Percentiles rank a stretch among this genome's conserved stretches.
These are phyloP conservation scores for Chromoteleia sp. DNA, from an alignment of 2,888 invertebrate species.

Conservation along the genomic window DNA sequence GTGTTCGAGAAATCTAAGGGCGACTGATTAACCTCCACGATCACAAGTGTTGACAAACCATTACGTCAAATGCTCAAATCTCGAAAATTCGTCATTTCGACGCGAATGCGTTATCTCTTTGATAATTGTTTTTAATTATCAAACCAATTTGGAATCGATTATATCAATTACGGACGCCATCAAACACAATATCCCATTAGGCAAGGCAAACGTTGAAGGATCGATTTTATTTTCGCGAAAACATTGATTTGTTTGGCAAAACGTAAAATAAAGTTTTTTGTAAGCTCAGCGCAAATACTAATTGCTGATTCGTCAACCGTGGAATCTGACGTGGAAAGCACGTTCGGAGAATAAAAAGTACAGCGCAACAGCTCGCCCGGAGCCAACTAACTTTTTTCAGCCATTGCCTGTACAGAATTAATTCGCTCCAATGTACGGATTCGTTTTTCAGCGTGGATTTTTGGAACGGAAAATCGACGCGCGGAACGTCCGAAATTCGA, in stretches of 20 bases:
- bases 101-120: too few relatives aligned
- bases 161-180: too few relatives aligned
- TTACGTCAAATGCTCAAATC: constrained; percentile 1
- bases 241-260: constrained; percentile 13
- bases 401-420: constrained; percentile 28
- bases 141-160: too few relatives aligned
- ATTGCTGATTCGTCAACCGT: constrained; percentile 43
- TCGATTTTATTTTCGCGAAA: neutral
- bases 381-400: constrained; percentile 28
- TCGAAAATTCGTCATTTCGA: too few relatives aligned
- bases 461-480: constrained; percentile 1
- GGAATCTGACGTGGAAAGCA: constrained; percentile 25
- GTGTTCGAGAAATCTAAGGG: constrained; percentile 8
- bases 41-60: neutral
- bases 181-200: too few relatives aligned
- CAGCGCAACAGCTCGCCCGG: too few relatives aligned
- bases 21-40: constrained; percentile 32
- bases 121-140: too few relatives aligned
- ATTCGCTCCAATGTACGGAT: constrained; percentile 49
- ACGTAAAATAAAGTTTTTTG: constrained; percentile 15
- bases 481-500: neutral
- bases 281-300: constrained; percentile 16
- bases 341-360: neutral
- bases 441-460: constrained; percentile 20
- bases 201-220: too few relatives aligned